Percentiles rank a stretch among this genome's conserved stretches.
Evolutionary conservation across 2,797 vertebrate genomes (phyloP).

Genomic region (Takifugu ocellatus): DNA sequence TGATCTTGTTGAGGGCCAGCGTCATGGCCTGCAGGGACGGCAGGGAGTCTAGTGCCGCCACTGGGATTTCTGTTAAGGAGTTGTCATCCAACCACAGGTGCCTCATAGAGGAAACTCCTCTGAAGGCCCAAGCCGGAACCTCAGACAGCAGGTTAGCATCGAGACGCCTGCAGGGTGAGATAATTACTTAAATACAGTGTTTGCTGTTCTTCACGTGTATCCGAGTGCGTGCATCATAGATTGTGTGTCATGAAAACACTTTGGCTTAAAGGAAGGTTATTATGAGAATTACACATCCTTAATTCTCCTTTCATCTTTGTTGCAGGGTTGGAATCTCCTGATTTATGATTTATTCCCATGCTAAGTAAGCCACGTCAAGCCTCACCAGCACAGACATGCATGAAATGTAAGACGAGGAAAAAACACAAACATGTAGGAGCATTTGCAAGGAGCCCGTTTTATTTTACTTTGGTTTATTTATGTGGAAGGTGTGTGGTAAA

Average conservation of each 20-base stretch:
- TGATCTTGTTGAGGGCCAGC: conserved; percentile 91
- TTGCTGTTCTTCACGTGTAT: conserved; percentile 22
- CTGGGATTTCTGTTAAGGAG: conserved; percentile 86
- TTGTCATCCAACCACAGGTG: conserved; percentile 98
- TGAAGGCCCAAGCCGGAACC: conserved; percentile 86
- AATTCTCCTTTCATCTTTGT: conserved; percentile 55
- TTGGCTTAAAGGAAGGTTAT: conserved; percentile 54
- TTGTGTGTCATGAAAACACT: conserved; percentile 32
- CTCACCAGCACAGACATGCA: conserved; percentile 63
- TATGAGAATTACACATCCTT: conserved; percentile 57
- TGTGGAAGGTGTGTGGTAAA: conserved; percentile 35
- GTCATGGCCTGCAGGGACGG: conserved; percentile 94
- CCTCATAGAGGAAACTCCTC: conserved; percentile 83
- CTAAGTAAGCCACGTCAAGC: conserved; percentile 59
- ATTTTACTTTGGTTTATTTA: conserved; percentile 28
- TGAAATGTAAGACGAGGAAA: conserved; percentile 46
- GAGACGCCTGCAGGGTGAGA: conserved; percentile 80
- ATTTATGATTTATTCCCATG: conserved; percentile 61
- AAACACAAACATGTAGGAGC: conserved; percentile 30
- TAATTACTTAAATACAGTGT: conserved; percentile 43
- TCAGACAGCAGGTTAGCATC: conserved; percentile 92
- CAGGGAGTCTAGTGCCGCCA: conserved; percentile 85
- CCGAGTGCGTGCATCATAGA: conserved; percentile 28
- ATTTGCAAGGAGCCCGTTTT: conserved; percentile 19
- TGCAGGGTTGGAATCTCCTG: conserved; percentile 40